Evolutionary conservation across 2,797 vertebrate species (phyloP), one percentile per base, ranked within the genome.

Genomic region (Pterois miles): DNA sequence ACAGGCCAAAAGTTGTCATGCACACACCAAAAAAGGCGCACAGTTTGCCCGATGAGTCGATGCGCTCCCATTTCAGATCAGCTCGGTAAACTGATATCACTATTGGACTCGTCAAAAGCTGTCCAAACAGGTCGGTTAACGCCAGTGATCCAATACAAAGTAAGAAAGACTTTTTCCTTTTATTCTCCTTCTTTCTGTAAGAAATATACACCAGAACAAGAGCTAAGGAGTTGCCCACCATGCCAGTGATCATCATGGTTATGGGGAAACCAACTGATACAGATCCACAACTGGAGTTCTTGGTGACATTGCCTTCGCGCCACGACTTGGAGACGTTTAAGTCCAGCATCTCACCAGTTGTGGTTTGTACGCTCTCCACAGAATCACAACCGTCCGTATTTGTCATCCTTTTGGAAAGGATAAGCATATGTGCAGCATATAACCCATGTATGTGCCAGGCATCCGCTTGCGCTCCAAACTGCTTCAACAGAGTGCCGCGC

Each of bases 1-100:
- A 98, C 33, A 99, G 94, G 3, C 98, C 98, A 27, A 98, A 99
- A 33, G 96, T 95, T 1, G 97, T 98, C 98, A 99, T 99, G 84
- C 95, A 96, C 58, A 98, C 93, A 0, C 98, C 98, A 14, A 99
- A 99, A 89, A 98, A 99, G 25, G 94, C 71, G 90, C 98, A 99
- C 76, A 99, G 85, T 11, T 71, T 90, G 1, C 95, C 95, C 1
- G 97, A 96, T 0, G 96, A 83, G 91, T 99, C 98, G 38, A 99
- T 90, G 7, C 67, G 68, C 1, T 86, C 78, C 98, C 97, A 99
- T 5, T 89, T 66, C 71, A 95, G 78, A 74, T 88, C 90, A 1
- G 96, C 94, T 74, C 93, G 75, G 92, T 99, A 99, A 11, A 98
- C 97, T 0, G 96, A 93, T 86, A 99, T 98, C 9, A 99, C 98